These are phyloP conservation scores for Malurus cyaneus DNA, from an alignment of 2,113 vertebrate species.

Conservation along the genomic window DNA sequence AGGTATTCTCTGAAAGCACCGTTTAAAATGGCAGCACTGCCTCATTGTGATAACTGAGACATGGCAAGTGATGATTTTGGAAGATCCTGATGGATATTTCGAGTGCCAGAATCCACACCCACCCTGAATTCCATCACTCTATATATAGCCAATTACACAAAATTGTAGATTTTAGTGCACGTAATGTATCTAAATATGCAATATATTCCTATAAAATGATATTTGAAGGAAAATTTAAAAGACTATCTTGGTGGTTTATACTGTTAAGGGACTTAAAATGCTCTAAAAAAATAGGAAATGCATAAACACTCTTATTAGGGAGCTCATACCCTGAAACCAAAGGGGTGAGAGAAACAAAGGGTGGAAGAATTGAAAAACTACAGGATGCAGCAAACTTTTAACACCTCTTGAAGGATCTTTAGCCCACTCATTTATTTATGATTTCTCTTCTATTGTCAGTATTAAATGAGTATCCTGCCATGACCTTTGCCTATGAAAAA, in stretches of 20 bases:
- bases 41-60: not conserved
- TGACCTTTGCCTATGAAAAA: not conserved
- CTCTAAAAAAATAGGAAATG: not conserved
- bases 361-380: not conserved
- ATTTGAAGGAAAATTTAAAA: not conserved
- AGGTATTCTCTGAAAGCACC: not conserved
- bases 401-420: not conserved
- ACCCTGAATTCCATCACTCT: not conserved
- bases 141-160: accelerated
- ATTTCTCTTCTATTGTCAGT: not conserved
- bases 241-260: not conserved
- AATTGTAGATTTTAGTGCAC: not conserved
- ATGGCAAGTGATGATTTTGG: not conserved
- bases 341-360: not conserved
- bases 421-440: not conserved
- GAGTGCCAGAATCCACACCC: not conserved
- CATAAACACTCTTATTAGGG: not conserved
- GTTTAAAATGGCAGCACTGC: not conserved
- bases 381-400: not conserved
- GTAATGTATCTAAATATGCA: not conserved
- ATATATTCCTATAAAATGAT: not conserved
- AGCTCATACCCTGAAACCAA: not conserved
- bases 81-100: not conserved
- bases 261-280: not conserved
- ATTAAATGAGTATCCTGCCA: not conserved